Percentiles rank a stretch among this genome's conserved stretches.
Conservation (phyloP, 2,888 invertebrate species). For the Pseudococcus longispinus region DNA sequence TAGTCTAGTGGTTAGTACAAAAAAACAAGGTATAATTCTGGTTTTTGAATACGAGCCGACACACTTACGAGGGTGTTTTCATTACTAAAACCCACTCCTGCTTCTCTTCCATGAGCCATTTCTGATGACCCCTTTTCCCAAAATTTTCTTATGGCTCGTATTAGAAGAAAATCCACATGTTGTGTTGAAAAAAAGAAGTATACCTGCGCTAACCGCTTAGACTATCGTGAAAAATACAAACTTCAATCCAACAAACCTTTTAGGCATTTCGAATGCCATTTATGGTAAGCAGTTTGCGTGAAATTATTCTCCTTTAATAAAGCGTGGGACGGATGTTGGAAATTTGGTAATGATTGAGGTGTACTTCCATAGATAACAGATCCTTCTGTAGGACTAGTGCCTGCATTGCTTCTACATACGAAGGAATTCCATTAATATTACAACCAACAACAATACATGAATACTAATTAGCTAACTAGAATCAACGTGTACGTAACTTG, state of each 20-base stretch:
- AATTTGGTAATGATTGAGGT: slow-evolving; percentile 84
- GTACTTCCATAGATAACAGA: slow-evolving; percentile 75
- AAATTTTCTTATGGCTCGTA: no score
- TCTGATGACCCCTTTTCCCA: no score
- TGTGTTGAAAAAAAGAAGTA: no score
- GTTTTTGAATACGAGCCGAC: no score
- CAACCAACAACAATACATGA: not conserved
- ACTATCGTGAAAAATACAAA: no score
- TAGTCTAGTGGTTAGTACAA: no score
- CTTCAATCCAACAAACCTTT: slow-evolving; percentile 75
- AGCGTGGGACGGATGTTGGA: slow-evolving; percentile 96
- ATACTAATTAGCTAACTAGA: not conserved
- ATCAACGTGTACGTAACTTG: not conserved
- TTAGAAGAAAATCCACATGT: no score
- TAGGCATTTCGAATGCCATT: slow-evolving; percentile 91
- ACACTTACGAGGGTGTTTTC: no score
- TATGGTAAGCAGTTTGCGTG: slow-evolving; percentile 96
- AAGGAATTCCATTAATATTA: not conserved
- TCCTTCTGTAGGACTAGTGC: slow-evolving; percentile 72
- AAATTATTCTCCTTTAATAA: slow-evolving; percentile 95
- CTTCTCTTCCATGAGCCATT: no score
- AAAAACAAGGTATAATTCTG: no score
- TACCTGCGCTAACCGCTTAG: no score
- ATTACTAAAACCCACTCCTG: no score
- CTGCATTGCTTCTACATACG: slow-evolving; percentile 70